Evolutionary conservation across 2,797 vertebrate genomes (phyloP).

Genomic region (Naso thynnoides): DNA sequence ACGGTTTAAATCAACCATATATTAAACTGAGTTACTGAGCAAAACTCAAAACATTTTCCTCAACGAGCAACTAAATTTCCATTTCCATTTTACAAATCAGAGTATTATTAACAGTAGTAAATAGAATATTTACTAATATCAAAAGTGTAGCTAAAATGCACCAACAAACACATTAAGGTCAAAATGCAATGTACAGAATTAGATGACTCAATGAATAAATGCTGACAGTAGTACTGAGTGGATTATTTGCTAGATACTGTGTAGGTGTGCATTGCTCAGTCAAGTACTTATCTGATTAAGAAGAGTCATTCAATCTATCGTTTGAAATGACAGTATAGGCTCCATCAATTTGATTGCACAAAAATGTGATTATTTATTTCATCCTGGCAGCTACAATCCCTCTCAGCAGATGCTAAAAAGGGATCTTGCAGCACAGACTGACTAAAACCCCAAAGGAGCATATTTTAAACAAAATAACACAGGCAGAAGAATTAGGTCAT

Average conservation of each 20-base stretch:
- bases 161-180: not conserved
- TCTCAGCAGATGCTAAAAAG: slow-evolving; percentile 12
- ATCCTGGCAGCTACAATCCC: not conserved
- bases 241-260: slow-evolving; percentile 8
- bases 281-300: slow-evolving; percentile 22
- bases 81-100: no score
- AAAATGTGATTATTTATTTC: slow-evolving; percentile 17
- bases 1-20: no score
- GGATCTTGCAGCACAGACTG: not conserved
- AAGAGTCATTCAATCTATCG: slow-evolving; percentile 11
- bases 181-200: not conserved
- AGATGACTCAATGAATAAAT: not conserved
- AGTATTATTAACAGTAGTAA: no score
- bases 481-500: slow-evolving; percentile 53
- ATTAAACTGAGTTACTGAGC: no score
- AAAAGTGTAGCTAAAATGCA: not conserved
- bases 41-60: no score
- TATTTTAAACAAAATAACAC: slow-evolving; percentile 51
- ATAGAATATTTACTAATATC: not conserved
- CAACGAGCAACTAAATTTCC: no score
- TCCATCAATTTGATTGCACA: slow-evolving; percentile 23
- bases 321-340: slow-evolving; percentile 5
- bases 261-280: not conserved
- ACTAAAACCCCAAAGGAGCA: slow-evolving; percentile 28
- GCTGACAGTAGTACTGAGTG: not conserved